Base-by-base conservation (phyloP, 2,797 vertebrate species). In the Anguilla obscura region DNA sequence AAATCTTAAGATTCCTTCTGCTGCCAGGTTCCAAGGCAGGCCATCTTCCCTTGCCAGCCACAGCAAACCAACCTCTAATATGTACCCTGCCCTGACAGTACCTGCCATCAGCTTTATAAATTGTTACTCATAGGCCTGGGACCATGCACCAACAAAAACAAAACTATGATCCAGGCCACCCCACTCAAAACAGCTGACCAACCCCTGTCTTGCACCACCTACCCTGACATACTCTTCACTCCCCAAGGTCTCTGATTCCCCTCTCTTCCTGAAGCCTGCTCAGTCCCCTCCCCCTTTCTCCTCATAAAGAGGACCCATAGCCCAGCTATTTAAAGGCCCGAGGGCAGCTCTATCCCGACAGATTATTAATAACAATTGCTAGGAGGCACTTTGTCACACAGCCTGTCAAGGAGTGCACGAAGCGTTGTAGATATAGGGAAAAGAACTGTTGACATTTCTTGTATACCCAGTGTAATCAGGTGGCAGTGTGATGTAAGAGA, bases 301-400 rank as follows among this genome's bases (percentile, higher is more conserved):
- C 69, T 33, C 69, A 74, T 74, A 30, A 74, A 74, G 69, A 10
- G 69, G 30, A 74, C 69, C 69, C 69, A 74, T 9, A 36, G 69
- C 69, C 69, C 69, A 74, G 69, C 69, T 3, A 74, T 74, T 74
- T 82, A 82, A 82, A 82, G 79, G 79, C 40, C 36, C 48, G 45
- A 82, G 79, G 36, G 79, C 79, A 45, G 79, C 79, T 82, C 48
- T 82, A 50, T 40, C 21, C 40, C 74, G 33, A 50, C 50, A 56
- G 69, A 79, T 87, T 79, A 87, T 87, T 87, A 74, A 45, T 82
- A 82, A 40, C 79, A 82, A 87, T 80, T 74, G 69, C 69, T 74
- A 33, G 69, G 69, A 74, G 30, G 69, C 69, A 74, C 30, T 74
- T 74, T 21, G 30, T 74, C 69, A 33, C 69, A 33, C 30, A 74